phyloP scores from a whole-genome alignment of 2,797 vertebrate genomes.

The Hippopotamyrus pictus region DNA sequence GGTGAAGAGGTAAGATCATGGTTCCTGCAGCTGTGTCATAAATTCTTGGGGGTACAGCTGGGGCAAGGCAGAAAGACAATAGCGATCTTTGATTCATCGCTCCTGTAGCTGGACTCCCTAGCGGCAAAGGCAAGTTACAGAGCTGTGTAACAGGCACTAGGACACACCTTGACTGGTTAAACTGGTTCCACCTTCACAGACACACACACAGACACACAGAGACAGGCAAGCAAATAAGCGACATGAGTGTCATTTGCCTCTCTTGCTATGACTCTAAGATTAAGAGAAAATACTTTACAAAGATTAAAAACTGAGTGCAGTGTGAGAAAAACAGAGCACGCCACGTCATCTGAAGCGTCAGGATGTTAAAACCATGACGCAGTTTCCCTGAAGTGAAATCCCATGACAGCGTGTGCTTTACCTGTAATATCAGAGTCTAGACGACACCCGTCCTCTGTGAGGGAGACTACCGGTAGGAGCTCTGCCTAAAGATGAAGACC shows the following conservation, averaged over 20 bases:
- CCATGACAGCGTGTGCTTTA: not conserved
- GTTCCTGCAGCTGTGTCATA: not conserved
- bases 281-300: not conserved
- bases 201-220: not conserved
- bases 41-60: not conserved
- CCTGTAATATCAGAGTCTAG: not conserved
- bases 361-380: not conserved
- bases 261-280: not conserved
- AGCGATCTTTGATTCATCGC: not conserved
- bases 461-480: not conserved
- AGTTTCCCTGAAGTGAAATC: not conserved
- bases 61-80: not conserved
- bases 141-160: not conserved
- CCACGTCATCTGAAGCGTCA: not conserved
- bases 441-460: not conserved
- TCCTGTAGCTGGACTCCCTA: no score
- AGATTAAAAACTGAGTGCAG: not conserved
- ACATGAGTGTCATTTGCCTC: not conserved
- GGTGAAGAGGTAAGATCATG: not conserved
- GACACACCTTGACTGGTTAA: slow-evolving; percentile 8
- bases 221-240: not conserved
- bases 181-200: not conserved
- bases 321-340: not conserved
- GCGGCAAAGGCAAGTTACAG: not conserved
- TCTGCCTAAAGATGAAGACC: not conserved